Percentiles rank a stretch among this genome's conserved stretches.
Conservation (phyloP, 2,113 vertebrate species). For the Otus sunia region DNA sequence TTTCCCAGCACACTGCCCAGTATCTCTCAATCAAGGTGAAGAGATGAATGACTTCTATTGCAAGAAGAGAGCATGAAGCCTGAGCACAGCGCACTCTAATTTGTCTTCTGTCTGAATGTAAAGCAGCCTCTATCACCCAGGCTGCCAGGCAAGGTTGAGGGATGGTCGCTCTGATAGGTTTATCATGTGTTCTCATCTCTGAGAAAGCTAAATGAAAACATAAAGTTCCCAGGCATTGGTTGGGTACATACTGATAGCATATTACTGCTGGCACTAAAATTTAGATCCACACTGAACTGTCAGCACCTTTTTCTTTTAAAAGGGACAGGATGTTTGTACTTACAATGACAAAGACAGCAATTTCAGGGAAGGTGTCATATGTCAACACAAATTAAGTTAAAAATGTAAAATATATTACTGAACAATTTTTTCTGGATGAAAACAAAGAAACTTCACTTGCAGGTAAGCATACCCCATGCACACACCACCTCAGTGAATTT, state of each 20-base stretch:
- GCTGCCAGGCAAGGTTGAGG: conserved; percentile 67
- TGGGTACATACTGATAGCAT: conserved; percentile 13
- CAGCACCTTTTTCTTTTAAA: not conserved
- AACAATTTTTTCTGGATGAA: not conserved
- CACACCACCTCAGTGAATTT: not conserved
- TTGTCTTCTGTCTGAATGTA: conserved; percentile 57
- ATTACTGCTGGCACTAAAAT: conserved; percentile 48
- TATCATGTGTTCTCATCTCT: conserved; percentile 72
- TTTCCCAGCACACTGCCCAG: not conserved
- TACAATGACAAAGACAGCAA: not conserved
- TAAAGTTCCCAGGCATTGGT: conserved; percentile 24
- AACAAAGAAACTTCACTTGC: not conserved
- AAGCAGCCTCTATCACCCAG: conserved; percentile 52
- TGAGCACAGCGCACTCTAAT: conserved; percentile 24
- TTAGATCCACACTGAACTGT: conserved; percentile 4
- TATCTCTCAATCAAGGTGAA: conserved; percentile 29
- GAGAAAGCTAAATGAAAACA: conserved; percentile 66
- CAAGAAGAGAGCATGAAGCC: conserved; percentile 32
- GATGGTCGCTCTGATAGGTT: conserved; percentile 71
- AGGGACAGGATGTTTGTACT: not conserved
- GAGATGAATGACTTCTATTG: conserved; percentile 36
- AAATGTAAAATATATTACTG: not conserved
- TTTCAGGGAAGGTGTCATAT: not conserved
- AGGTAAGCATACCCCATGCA: not conserved
- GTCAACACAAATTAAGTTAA: not conserved